A percentile compares a stretch with the other conserved stretches of the same genome.
Conservation (phyloP, 2,888 invertebrate species). For the Melanostoma scalare region DNA sequence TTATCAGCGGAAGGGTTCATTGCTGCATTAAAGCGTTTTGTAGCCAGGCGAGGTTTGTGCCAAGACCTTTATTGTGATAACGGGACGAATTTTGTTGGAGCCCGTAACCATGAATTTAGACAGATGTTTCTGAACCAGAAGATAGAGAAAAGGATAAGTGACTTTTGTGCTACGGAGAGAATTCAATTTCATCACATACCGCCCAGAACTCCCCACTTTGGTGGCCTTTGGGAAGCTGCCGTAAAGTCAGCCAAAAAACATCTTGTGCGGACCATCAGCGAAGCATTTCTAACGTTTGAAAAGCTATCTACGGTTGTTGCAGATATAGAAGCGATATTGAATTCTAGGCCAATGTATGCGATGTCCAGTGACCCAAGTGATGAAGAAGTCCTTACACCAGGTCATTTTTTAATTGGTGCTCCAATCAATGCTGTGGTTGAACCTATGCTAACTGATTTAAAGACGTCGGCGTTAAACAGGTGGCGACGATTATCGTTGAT, state of each 20-base stretch:
- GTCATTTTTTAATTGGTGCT: slow-evolving; percentile 48
- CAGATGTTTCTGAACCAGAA: slow-evolving; percentile 14
- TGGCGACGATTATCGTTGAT: slow-evolving; percentile 1
- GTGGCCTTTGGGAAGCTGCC: neutral
- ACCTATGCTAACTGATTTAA: slow-evolving; percentile 9
- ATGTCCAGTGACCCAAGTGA: slow-evolving; percentile 41
- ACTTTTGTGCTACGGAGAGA: neutral
- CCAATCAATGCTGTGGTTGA: slow-evolving; percentile 35
- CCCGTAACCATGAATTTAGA: slow-evolving; percentile 15
- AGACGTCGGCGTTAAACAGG: neutral
- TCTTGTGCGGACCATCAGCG: slow-evolving; percentile 57
- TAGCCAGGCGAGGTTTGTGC: slow-evolving; percentile 38
- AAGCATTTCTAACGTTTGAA: slow-evolving; percentile 71
- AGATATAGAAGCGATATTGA: slow-evolving; percentile 73
- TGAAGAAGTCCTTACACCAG: slow-evolving; percentile 39
- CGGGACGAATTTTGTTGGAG: slow-evolving; percentile 62
- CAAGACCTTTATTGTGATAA: slow-evolving; percentile 42
- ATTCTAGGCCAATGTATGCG: slow-evolving; percentile 5
- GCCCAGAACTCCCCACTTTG: neutral
- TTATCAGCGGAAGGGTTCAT: slow-evolving; percentile 46
- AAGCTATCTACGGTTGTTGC: slow-evolving; percentile 73
- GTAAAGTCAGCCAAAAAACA: slow-evolving; percentile 2
- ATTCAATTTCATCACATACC: slow-evolving; percentile 61
- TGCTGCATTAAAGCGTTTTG: slow-evolving; percentile 36
- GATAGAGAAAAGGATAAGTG: neutral